Conservation (phyloP, 2,888 invertebrate species). For the Frankliniella fusca region DNA sequence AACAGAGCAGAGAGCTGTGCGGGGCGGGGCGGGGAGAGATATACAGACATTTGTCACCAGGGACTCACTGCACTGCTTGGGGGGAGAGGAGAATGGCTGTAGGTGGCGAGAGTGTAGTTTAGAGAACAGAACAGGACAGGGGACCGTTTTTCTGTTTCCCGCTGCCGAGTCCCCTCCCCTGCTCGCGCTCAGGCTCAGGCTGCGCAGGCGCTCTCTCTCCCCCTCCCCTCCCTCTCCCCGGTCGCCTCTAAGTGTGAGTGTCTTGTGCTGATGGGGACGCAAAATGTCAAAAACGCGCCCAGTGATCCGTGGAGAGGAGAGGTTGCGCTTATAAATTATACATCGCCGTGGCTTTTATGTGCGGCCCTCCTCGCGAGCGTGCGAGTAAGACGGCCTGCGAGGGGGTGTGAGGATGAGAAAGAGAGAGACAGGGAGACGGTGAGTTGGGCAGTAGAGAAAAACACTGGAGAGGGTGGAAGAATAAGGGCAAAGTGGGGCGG, state of each 20-base stretch:
- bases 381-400: background rate
- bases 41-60: slow-evolving; percentile 7
- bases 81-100: background rate
- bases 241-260: too few species aligned
- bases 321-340: slow-evolving; percentile 23
- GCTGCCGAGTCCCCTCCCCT: background rate
- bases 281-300: slow-evolving; percentile 22
- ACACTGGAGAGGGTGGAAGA: background rate
- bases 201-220: too few species aligned
- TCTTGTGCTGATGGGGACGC: slow-evolving; percentile 17
- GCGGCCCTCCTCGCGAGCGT: background rate
- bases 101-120: background rate
- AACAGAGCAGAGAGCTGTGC: background rate
- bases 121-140: background rate
- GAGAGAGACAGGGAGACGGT: background rate
- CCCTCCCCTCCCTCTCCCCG: too few species aligned
- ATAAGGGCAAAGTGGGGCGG: background rate
- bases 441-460: background rate
- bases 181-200: background rate
- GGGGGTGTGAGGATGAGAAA: background rate
- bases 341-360: slow-evolving; percentile 15
- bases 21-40: background rate
- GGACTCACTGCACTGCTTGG: background rate
- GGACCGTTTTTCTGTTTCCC: background rate
- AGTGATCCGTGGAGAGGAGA: slow-evolving; percentile 24